These are phyloP conservation scores for Drosophila navojoa DNA, from an alignment of 1,140 invertebrate species.

Conservation along the genomic window DNA sequence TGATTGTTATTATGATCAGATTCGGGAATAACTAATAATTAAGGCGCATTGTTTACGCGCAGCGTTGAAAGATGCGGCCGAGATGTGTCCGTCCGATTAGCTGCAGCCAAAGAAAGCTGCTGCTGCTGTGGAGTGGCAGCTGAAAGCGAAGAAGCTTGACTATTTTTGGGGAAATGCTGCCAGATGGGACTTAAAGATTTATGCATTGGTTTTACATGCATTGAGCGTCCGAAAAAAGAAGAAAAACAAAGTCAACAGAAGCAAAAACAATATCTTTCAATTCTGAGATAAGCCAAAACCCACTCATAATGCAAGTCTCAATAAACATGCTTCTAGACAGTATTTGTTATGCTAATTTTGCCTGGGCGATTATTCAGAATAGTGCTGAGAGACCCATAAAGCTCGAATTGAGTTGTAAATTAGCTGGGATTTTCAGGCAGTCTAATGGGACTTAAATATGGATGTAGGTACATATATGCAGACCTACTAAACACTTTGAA, in stretches of 20 bases:
- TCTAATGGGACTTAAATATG: too few species aligned
- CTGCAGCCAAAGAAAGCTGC: constrained; percentile 30
- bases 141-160: constrained; percentile 3
- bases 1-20: constrained; percentile 57
- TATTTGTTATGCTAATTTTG: background rate
- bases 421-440: too few species aligned
- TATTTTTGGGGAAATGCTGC: background rate
- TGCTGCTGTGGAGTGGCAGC: background rate
- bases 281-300: background rate
- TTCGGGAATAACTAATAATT: constrained; percentile 56
- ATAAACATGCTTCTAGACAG: background rate
- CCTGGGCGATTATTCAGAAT: too few species aligned
- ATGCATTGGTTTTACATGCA: background rate
- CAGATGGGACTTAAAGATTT: constrained; percentile 1
- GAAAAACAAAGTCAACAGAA: background rate
- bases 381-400: too few species aligned
- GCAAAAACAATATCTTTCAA: too few species aligned
- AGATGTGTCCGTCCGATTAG: constrained; percentile 15
- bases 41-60: constrained; percentile 49
- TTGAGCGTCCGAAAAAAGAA: too few species aligned
- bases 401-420: too few species aligned
- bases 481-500: too few species aligned
- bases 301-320: background rate
- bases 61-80: constrained; percentile 32
- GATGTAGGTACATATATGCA: too few species aligned